Evolutionary conservation across 2,888 invertebrate species (phyloP).

Genomic region (Apotomis betuletana): DNA sequence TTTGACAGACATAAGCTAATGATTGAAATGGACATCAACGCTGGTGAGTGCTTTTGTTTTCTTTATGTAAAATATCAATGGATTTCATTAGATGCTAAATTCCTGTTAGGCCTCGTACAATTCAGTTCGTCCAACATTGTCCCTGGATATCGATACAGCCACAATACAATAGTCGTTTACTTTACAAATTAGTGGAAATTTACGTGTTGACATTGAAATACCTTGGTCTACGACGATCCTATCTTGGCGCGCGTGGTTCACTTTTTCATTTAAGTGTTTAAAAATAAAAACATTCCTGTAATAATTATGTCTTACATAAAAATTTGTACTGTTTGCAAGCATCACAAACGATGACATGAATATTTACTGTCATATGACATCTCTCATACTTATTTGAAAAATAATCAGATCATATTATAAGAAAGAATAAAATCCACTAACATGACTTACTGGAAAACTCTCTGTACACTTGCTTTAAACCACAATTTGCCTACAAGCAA

Average conservation of each 20-base stretch:
- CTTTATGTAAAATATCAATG: constrained; percentile 34
- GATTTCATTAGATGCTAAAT: constrained; percentile 21
- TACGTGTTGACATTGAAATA: neutral
- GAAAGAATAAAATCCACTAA: neutral
- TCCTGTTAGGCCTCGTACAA: constrained; percentile 21
- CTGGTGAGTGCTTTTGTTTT: constrained; percentile 66
- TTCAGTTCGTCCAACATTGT: constrained; percentile 8
- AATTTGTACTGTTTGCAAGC: neutral
- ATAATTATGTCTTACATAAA: neutral
- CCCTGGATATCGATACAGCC: constrained; percentile 11
- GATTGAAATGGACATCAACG: constrained; percentile 79
- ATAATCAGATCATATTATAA: neutral
- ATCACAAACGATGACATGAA: neutral
- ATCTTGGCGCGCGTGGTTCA: constrained; percentile 1
- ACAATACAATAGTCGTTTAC: neutral
- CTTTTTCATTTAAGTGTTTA: constrained; percentile 4
- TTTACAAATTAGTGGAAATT: neutral
- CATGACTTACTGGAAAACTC: too few relatives aligned
- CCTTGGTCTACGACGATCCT: constrained; percentile 7
- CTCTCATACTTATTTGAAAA: neutral
- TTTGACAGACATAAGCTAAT: constrained; percentile 59
- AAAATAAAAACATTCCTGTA: too few relatives aligned
- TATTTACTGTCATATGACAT: constrained; percentile 6
- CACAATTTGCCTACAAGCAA: too few relatives aligned
- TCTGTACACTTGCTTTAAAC: too few relatives aligned